phyloP scores from a whole-genome alignment of 37 sponge, comb jelly and placozoan species.

The Ephydatia muelleri region DNA sequence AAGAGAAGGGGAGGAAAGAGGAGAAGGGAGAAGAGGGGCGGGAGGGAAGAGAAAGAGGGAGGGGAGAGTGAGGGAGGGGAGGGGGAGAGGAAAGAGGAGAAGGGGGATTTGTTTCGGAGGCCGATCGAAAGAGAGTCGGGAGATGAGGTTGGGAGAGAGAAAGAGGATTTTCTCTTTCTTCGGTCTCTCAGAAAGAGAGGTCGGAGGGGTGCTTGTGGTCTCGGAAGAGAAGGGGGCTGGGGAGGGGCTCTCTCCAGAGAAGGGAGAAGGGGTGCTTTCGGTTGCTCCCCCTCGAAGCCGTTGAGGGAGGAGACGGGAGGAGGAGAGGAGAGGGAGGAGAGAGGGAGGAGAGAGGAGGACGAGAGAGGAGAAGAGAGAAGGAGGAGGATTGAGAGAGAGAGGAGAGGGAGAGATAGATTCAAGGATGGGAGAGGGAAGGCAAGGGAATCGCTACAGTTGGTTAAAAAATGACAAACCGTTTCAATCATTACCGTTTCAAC shows the following conservation, averaged over 20 bases:
- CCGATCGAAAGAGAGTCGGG: too few species aligned
- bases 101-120: too few species aligned
- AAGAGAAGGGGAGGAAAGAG: not conserved
- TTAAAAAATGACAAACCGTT: not conserved
- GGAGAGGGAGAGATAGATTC: not conserved
- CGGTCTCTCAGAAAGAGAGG: too few species aligned
- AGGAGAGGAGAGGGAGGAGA: not conserved
- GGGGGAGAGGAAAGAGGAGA: not conserved
- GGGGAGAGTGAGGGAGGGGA: not conserved
- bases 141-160: too few species aligned
- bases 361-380: not conserved
- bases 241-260: too few species aligned
- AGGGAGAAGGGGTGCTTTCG: too few species aligned
- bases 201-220: too few species aligned
- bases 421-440: not conserved
- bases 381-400: too few species aligned
- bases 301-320: too few species aligned
- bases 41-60: not conserved
- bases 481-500: slow-evolving; percentile 84
- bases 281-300: too few species aligned
- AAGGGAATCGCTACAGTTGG: not conserved
- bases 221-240: too few species aligned
- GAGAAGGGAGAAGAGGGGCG: not conserved
- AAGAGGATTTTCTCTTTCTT: too few species aligned
- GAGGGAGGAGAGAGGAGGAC: not conserved